phyloP scores from a whole-genome alignment of 2,113 vertebrate species.

The Irena cyanogastra region DNA sequence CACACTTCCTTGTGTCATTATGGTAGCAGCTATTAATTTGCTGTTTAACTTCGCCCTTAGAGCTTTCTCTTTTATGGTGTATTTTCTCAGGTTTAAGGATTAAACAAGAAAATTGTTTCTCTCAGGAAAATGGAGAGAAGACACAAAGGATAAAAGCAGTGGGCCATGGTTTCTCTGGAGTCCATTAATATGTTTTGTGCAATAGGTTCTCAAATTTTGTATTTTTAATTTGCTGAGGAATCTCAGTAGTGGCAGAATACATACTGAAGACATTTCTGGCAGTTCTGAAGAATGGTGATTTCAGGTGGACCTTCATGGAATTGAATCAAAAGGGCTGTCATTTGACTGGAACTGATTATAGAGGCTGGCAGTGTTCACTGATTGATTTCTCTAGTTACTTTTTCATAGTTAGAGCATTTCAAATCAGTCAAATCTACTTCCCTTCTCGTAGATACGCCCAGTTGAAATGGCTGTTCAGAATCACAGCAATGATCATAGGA shows the following conservation, averaged over 20 bases:
- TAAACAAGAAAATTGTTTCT: background rate
- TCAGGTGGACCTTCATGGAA: background rate
- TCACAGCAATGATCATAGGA: background rate
- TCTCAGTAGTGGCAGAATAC: background rate
- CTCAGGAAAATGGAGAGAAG: background rate
- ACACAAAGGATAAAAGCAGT: background rate
- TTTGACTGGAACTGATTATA: background rate
- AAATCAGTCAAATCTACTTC: background rate
- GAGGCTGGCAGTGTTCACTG: background rate
- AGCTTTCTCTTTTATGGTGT: background rate
- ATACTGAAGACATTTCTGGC: background rate
- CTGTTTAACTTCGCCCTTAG: background rate
- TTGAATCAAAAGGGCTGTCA: background rate
- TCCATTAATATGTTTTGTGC: fast-evolving
- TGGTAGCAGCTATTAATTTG: background rate
- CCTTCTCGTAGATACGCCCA: background rate
- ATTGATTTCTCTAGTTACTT: background rate
- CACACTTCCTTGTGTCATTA: background rate
- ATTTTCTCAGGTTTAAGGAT: background rate
- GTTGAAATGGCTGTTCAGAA: background rate
- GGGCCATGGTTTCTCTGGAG: background rate
- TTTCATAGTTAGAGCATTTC: background rate
- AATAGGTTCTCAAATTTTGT: background rate
- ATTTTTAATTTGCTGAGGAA: background rate
- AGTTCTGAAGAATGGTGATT: background rate